phyloP scores from a whole-genome alignment of 2,888 invertebrate species.

The Andrena dorsata region DNA sequence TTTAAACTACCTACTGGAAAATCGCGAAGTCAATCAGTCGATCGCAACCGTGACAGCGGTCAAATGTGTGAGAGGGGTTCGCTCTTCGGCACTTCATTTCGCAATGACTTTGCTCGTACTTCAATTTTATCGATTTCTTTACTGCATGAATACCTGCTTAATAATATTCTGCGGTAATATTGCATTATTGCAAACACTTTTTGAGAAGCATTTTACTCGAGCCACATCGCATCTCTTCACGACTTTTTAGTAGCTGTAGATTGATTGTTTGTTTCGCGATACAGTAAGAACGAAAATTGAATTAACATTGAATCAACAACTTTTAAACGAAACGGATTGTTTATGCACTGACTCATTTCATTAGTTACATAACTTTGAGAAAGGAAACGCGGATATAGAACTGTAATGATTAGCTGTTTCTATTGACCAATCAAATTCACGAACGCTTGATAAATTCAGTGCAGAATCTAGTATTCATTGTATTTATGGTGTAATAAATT shows the following conservation, averaged over 20 bases:
- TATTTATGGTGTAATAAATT: constrained; percentile 18
- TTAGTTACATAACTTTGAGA: not conserved
- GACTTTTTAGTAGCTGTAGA: too few relatives aligned
- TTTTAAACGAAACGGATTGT: not conserved
- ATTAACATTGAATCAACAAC: not conserved
- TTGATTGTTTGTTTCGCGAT: not conserved
- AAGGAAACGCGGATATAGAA: not conserved
- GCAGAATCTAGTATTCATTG: constrained; percentile 15
- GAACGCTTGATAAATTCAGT: not conserved
- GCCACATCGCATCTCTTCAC: too few relatives aligned
- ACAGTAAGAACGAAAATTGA: not conserved
- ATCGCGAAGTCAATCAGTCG: too few relatives aligned
- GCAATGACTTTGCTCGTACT: not conserved
- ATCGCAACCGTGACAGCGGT: too few relatives aligned
- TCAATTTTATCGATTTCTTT: not conserved
- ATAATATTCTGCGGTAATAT: too few relatives aligned
- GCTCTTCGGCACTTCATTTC: too few relatives aligned
- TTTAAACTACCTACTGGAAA: too few relatives aligned
- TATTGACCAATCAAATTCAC: constrained; percentile 22
- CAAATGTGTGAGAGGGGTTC: too few relatives aligned
- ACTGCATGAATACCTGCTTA: not conserved
- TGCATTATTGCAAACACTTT: too few relatives aligned
- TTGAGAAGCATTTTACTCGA: too few relatives aligned
- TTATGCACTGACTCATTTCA: constrained; percentile 8
- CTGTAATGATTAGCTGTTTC: not conserved